A percentile compares a stretch with the other conserved stretches of the same genome.
Evolutionary conservation across 2,797 vertebrate genomes (phyloP).

Genomic region (Prunella strophiata): DNA sequence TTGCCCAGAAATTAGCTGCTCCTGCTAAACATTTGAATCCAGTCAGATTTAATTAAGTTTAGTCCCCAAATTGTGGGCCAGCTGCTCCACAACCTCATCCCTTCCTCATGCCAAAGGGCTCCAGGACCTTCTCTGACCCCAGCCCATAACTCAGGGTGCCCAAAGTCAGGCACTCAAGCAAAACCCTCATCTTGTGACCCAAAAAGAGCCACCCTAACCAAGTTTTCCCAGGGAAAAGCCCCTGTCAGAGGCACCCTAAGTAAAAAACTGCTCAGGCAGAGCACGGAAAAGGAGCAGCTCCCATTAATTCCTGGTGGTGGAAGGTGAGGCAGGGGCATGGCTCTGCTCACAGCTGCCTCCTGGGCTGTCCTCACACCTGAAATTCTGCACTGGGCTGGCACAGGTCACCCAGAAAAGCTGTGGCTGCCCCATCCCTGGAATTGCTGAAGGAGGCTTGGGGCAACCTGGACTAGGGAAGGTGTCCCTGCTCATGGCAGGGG

Average conservation of each 20-base stretch:
- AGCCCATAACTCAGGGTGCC: accelerated
- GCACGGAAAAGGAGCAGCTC: accelerated
- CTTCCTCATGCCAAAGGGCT: accelerated
- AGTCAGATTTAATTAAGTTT: neutral
- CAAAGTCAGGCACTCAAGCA: neutral
- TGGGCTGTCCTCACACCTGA: accelerated
- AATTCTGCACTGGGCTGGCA: neutral
- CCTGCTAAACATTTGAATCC: neutral
- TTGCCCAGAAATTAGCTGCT: neutral
- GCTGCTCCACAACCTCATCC: neutral
- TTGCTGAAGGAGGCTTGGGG: neutral
- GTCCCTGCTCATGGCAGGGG: neutral
- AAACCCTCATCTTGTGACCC: neutral
- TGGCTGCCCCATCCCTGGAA: neutral
- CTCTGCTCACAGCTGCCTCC: neutral
- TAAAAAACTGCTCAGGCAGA: neutral
- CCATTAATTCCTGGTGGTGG: accelerated
- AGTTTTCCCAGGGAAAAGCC: neutral
- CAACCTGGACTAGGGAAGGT: neutral
- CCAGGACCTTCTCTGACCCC: neutral
- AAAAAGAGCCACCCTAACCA: neutral
- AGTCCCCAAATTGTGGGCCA: neutral
- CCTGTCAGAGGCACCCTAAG: neutral
- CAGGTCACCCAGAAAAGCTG: neutral
- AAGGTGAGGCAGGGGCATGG: neutral